Conservation (phyloP, 2,113 vertebrate species). For the Crotalus horridus region DNA sequence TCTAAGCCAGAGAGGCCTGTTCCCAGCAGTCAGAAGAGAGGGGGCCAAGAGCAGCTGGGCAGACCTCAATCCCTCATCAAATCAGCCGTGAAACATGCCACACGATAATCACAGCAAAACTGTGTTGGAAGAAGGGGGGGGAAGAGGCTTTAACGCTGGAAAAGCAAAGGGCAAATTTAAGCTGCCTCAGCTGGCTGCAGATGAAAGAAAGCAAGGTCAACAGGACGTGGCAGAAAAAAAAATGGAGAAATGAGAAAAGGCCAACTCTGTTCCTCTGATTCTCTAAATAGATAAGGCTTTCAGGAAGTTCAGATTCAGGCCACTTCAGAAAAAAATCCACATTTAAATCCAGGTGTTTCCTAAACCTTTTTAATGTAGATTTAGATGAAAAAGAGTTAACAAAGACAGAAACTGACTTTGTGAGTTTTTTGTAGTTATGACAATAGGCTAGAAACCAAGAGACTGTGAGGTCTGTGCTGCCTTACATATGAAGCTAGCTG, state of each 20-base stretch:
- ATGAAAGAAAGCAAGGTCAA: neutral
- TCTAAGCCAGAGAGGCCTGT: neutral
- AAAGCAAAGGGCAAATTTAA: neutral
- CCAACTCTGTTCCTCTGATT: neutral
- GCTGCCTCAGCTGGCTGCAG: neutral
- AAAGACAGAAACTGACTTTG: neutral
- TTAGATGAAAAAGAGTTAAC: neutral
- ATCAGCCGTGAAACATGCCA: neutral
- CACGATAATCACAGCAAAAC: neutral
- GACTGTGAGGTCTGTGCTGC: neutral
- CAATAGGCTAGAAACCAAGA: neutral
- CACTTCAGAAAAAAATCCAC: neutral
- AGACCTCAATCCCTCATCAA: neutral
- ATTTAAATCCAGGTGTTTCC: neutral
- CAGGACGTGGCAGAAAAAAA: neutral
- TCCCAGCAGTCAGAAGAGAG: neutral
- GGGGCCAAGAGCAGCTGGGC: neutral
- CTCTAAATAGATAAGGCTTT: neutral
- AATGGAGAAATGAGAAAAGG: neutral
- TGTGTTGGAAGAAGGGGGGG: neutral
- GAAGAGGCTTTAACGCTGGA: neutral
- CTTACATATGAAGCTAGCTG: neutral
- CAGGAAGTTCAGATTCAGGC: neutral
- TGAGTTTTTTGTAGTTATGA: neutral
- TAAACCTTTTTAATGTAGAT: neutral